Percentiles rank a stretch among this genome's conserved stretches.
Evolutionary conservation across 2,888 invertebrate species (phyloP).

Genomic region (Uropetala carovei): DNA sequence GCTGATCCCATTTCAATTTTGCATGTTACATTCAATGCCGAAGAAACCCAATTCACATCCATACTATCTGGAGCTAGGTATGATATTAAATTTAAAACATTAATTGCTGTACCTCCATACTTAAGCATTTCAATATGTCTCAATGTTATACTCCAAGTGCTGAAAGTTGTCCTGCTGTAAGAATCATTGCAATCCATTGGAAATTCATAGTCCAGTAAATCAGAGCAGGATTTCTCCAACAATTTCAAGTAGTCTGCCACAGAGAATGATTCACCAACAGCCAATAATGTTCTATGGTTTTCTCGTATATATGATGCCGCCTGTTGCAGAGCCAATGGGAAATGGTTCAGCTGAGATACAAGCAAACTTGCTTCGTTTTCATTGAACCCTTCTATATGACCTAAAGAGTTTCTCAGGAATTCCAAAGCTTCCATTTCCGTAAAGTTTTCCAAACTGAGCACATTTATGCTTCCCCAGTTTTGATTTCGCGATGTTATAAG

Average conservation of each 20-base stretch:
- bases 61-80: conserved; percentile 22
- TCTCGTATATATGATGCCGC: conserved; percentile 66
- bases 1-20: neutral
- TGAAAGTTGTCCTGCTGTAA: conserved; percentile 65
- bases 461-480: conserved; percentile 56
- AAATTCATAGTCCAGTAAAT: conserved; percentile 65
- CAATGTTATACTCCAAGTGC: conserved; percentile 65
- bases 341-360: conserved; percentile 63
- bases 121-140: conserved; percentile 48
- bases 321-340: conserved; percentile 67
- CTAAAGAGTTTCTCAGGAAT: neutral
- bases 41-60: neutral
- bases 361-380: conserved; percentile 40
- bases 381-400: neutral
- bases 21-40: neutral
- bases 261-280: neutral
- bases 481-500: conserved; percentile 66
- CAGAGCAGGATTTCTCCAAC: conserved; percentile 27
- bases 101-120: neutral
- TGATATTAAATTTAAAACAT: neutral
- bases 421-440: neutral
- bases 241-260: conserved; percentile 49
- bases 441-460: neutral
- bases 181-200: neutral
- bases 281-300: conserved; percentile 29